Evolutionary conservation across 2,797 vertebrate genomes (phyloP).

Genomic region (Artibeus lituratus): DNA sequence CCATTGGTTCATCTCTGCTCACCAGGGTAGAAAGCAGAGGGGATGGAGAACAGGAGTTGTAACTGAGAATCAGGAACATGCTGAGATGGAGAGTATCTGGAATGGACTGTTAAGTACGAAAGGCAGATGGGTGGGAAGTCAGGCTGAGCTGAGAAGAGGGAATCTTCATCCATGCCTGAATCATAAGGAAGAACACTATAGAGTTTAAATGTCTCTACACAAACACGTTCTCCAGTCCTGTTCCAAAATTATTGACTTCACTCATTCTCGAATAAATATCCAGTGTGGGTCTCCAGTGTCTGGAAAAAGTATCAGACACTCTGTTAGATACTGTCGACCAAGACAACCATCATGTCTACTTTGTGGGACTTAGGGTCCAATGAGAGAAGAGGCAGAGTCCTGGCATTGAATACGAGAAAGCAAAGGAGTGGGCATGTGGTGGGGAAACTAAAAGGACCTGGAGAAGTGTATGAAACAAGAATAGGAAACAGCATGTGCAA

Average conservation of each 20-base stretch:
- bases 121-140: too few relatives aligned
- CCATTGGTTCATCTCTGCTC: not conserved
- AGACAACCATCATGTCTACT: not conserved
- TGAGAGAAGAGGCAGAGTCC: not conserved
- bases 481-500: not conserved
- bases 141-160: not conserved
- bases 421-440: not conserved
- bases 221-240: not conserved
- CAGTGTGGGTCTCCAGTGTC: too few relatives aligned
- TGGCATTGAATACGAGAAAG: too few relatives aligned
- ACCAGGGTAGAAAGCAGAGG: not conserved
- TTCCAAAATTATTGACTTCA: not conserved
- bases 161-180: not conserved
- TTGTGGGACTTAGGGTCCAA: not conserved
- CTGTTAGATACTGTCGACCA: too few relatives aligned
- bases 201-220: not conserved
- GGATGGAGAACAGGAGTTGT: rapidly evolving
- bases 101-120: not conserved
- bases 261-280: not conserved
- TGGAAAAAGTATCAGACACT: not conserved
- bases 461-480: not conserved
- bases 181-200: not conserved
- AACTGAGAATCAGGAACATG: not conserved
- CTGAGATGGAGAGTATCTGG: not conserved
- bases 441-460: not conserved